Conservation (phyloP, 2,113 vertebrate species). For the Drymodes brunneopygia region DNA sequence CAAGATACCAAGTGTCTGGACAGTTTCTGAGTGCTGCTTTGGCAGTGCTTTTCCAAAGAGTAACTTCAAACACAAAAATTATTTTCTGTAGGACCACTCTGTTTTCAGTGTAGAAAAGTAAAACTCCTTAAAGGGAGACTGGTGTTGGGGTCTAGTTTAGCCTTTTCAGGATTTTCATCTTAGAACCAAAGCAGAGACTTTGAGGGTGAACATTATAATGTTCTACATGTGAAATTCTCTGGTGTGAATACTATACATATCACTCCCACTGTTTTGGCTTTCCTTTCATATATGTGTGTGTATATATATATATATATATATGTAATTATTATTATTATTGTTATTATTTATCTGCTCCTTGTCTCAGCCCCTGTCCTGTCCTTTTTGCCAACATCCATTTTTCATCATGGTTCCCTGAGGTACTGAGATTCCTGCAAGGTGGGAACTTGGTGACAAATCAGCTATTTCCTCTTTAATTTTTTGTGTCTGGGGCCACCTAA, state of each 20-base stretch:
- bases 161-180: background rate
- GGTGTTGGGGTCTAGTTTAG: background rate
- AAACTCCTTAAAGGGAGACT: background rate
- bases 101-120: background rate
- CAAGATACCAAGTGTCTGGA: background rate
- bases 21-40: background rate
- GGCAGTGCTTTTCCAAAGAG: background rate
- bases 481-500: background rate
- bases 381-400: background rate
- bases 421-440: background rate
- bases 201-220: background rate
- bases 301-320: too few species aligned
- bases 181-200: background rate
- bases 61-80: background rate
- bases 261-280: background rate
- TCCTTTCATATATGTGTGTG: too few species aligned
- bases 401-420: background rate
- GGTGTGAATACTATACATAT: background rate
- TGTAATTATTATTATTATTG: too few species aligned
- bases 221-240: background rate
- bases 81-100: background rate
- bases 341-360: background rate
- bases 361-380: rapidly evolving
- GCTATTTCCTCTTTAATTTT: background rate
- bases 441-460: background rate